phyloP scores from a whole-genome alignment of 53 echinoderm and acorn worm genomes.

The Echinometra lucunter region DNA sequence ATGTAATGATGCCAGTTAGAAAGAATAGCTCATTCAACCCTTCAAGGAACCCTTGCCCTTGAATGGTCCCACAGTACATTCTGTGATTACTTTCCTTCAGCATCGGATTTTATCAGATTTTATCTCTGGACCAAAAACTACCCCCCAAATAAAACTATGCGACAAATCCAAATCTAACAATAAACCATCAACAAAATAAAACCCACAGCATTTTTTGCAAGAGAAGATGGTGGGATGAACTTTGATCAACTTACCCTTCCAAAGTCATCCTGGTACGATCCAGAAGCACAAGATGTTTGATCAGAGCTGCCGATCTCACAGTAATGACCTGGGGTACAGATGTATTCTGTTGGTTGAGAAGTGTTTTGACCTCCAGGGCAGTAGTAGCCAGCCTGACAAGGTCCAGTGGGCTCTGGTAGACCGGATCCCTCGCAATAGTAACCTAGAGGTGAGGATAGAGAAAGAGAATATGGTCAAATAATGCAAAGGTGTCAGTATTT shows the following conservation, averaged over 20 bases:
- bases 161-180: too few species aligned
- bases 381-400: conserved; percentile 90
- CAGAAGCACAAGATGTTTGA: conserved; percentile 80
- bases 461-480: background rate
- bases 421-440: conserved; percentile 94
- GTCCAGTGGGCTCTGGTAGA: conserved; percentile 83
- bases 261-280: conserved; percentile 92
- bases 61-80: too few species aligned
- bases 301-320: conserved; percentile 80
- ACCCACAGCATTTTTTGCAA: too few species aligned
- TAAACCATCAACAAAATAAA: too few species aligned
- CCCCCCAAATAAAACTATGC: too few species aligned
- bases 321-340: conserved; percentile 94
- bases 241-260: conserved; percentile 73
- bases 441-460: conserved; percentile 59
- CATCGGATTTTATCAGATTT: too few species aligned
- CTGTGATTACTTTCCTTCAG: too few species aligned
- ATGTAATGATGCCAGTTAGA: too few species aligned
- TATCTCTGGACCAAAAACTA: too few species aligned
- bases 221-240: too few species aligned
- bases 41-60: too few species aligned
- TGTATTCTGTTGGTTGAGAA: conserved; percentile 88
- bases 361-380: conserved; percentile 96
- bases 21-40: too few species aligned
- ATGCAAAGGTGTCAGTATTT: background rate